Conservation (phyloP, 2,888 invertebrate species). For the Hedychridium roseum region DNA sequence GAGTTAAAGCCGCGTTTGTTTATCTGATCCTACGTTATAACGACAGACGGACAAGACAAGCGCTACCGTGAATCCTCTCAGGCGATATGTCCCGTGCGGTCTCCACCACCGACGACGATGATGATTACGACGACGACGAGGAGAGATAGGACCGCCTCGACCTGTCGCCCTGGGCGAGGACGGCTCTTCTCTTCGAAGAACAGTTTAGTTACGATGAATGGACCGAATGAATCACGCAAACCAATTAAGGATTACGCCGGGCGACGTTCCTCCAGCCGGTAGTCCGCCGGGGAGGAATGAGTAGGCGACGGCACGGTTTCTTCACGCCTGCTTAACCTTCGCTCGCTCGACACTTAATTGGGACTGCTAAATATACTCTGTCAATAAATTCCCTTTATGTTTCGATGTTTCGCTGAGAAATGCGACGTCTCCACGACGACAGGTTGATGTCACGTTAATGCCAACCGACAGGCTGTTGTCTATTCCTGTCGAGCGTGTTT, state of each 20-base stretch:
- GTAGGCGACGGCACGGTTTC: slow-evolving; percentile 14
- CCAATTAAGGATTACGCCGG: slow-evolving; percentile 59
- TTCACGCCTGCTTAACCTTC: slow-evolving; percentile 40
- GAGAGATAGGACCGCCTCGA: too few relatives aligned
- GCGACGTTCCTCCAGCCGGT: slow-evolving; percentile 25
- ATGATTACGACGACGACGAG: too few relatives aligned
- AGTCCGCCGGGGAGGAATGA: slow-evolving; percentile 20
- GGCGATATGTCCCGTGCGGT: slow-evolving; percentile 40
- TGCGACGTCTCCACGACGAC: too few relatives aligned
- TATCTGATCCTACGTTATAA: slow-evolving; percentile 58
- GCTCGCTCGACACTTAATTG: slow-evolving; percentile 34
- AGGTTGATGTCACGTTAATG: too few relatives aligned
- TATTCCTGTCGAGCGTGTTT: too few relatives aligned
- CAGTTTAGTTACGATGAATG: slow-evolving; percentile 55
- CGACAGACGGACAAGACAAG: slow-evolving; percentile 44
- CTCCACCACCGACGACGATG: neutral
- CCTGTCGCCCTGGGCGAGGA: slow-evolving; percentile 49
- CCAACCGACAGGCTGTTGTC: too few relatives aligned
- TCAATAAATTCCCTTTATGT: too few relatives aligned
- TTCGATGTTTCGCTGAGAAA: too few relatives aligned
- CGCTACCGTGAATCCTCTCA: slow-evolving; percentile 41
- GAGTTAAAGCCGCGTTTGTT: slow-evolving; percentile 53
- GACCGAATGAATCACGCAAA: slow-evolving; percentile 59
- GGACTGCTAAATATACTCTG: slow-evolving; percentile 32
- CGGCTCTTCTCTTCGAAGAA: slow-evolving; percentile 37